A percentile compares a stretch with the other conserved stretches of the same genome.
Conservation (phyloP, 2,797 vertebrate genomes). For the Gobionotothen gibberifrons region DNA sequence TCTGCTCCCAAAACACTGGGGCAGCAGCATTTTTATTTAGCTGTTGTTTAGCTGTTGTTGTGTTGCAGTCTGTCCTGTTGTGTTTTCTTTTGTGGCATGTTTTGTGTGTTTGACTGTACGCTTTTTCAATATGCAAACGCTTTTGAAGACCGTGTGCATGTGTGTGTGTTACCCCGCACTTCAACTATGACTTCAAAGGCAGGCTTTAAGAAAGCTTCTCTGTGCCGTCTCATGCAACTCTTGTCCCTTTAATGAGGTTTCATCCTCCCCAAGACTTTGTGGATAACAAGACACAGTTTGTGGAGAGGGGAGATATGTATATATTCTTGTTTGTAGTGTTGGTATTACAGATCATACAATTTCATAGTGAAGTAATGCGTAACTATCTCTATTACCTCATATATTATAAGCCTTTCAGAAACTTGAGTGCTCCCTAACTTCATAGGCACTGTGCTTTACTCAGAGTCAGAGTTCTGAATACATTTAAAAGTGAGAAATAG, state of each 20-base stretch:
- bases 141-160: constrained; percentile 28
- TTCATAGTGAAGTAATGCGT: constrained; percentile 26
- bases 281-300: constrained; percentile 66
- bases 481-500: constrained; percentile 29
- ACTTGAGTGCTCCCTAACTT: constrained; percentile 21
- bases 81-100: constrained; percentile 36
- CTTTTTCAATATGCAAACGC: constrained; percentile 51
- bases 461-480: constrained; percentile 30
- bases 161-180: constrained; percentile 36
- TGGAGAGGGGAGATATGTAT: constrained; percentile 39
- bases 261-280: constrained; percentile 64
- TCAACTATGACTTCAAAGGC: constrained; percentile 71
- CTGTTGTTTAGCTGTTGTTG: constrained; percentile 58
- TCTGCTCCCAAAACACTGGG: constrained; percentile 60
- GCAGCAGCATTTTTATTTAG: constrained; percentile 60
- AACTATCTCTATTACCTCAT: constrained; percentile 33
- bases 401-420: constrained; percentile 27
- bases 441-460: constrained; percentile 8
- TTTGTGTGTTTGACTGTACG: constrained; percentile 36
- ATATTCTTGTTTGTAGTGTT: constrained; percentile 43
- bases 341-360: constrained; percentile 32
- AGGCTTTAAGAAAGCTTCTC: constrained; percentile 66
- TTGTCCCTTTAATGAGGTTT: constrained; percentile 73
- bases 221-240: constrained; percentile 65
- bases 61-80: constrained; percentile 34